Evolutionary conservation across 2,797 vertebrate species (phyloP), one percentile per base, ranked within the genome.

Genomic region (Poecile montanus): DNA sequence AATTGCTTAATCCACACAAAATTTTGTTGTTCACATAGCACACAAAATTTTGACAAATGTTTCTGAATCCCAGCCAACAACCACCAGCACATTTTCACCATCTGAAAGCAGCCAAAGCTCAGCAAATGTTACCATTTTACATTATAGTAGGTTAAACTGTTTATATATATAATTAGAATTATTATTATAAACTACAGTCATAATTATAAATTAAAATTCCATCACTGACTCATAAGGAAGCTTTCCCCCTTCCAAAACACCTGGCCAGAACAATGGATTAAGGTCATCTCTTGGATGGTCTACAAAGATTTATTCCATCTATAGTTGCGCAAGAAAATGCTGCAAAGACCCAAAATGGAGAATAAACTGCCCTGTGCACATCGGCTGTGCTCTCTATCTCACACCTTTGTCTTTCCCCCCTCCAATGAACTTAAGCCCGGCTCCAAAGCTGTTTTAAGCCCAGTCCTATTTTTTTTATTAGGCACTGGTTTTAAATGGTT

Each of bases 71-170:
- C n/a, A 36, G 91, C 93, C 95, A 96, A 81, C 66, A 92, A 88
- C 87, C 73, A 91, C 93, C 88, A 91, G 93, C 89, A 92, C 85
- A 93, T 94, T 96, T 94, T 96, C 93, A 91, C 94, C 80, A 85
- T 90, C 78, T 91, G 90, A 96, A 95, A 85, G 85, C 94, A 97
- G 94, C 95, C 94, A 95, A 95, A 96, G 92, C 95, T 58, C 88
- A 94, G 86, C 94, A 96, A 94, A 94, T 94, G 93, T 96, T 97
- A 92, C 88, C 77, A 51, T 76, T 89, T 91, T 79, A 90, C 47
- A 89, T 68, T 90, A 76, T 34, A 95, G 85, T 81, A 88, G 83
- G 94, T 92, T 90, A 91, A 90, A 96, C 63, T 96, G 94, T 96
- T 97, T 95, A 88, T 67, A 89, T 91, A 90, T 94, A 94, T 90